phyloP scores from a whole-genome alignment of 2,797 vertebrate species.

The Thaleichthys pacificus region DNA sequence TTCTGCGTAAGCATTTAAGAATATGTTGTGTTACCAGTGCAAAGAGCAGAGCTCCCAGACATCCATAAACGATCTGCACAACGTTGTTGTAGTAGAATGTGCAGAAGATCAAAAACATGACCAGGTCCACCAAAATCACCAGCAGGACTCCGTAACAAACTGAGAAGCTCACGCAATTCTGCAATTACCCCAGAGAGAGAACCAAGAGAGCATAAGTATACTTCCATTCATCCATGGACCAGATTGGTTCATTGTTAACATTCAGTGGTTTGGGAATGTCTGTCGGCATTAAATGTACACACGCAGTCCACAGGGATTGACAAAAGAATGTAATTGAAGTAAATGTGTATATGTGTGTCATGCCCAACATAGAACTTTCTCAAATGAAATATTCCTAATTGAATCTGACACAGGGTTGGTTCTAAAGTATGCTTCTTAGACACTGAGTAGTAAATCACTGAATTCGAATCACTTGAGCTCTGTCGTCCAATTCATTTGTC shows the following conservation, averaged over 20 bases:
- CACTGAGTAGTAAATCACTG: not conserved
- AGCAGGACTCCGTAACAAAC: constrained; percentile 79
- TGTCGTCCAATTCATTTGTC: not conserved
- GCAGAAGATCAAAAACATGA: constrained; percentile 84
- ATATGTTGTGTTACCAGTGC: constrained; percentile 72
- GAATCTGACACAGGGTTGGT: too few species aligned
- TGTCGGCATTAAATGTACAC: too few species aligned
- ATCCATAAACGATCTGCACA: constrained; percentile 80
- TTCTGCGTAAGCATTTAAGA: not conserved
- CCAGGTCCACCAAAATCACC: constrained; percentile 76
- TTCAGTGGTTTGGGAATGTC: too few species aligned
- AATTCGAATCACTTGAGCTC: not conserved
- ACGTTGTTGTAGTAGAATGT: constrained; percentile 82
- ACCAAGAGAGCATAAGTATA: not conserved
- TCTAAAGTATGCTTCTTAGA: not conserved
- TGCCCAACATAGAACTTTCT: too few species aligned
- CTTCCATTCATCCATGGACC: not conserved
- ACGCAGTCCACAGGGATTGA: too few species aligned
- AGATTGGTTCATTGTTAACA: too few species aligned
- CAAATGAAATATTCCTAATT: too few species aligned
- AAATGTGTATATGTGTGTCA: too few species aligned
- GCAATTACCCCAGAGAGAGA: constrained; percentile 1
- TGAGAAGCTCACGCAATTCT: constrained; percentile 86
- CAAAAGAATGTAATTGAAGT: too few species aligned
- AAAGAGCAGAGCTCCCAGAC: constrained; percentile 85